phyloP scores from a whole-genome alignment of 2,888 invertebrate species.

The Athalia rosae region DNA sequence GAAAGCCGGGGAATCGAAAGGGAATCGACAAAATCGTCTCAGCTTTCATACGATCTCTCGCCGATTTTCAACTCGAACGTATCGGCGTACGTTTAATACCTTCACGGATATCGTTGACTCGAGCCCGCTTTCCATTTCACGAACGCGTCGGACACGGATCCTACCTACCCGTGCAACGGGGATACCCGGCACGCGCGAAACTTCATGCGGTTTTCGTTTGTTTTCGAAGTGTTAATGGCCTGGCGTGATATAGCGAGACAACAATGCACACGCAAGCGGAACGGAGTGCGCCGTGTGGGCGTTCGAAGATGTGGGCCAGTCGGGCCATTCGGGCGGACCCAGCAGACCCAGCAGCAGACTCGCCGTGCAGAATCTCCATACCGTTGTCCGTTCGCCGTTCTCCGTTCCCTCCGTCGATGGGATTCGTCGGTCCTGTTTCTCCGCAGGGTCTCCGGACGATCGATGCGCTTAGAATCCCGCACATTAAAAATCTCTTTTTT shows the following conservation, averaged over 20 bases:
- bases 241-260: conserved; percentile 64
- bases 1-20: conserved; percentile 45
- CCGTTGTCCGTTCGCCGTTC: conserved; percentile 8
- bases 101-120: too few species aligned
- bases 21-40: conserved; percentile 30
- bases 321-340: conserved; percentile 51
- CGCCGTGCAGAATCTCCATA: conserved; percentile 28
- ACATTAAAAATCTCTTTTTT: too few species aligned
- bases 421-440: conserved; percentile 4
- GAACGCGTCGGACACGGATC: neutral
- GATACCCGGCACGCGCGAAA: conserved; percentile 33
- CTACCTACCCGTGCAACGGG: neutral
- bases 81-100: too few species aligned
- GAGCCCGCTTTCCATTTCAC: neutral
- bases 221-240: conserved; percentile 67
- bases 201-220: conserved; percentile 58
- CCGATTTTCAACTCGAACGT: too few species aligned
- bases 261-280: conserved; percentile 62
- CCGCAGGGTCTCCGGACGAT: neutral
- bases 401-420: conserved; percentile 4
- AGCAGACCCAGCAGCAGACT: conserved; percentile 53
- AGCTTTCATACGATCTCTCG: conserved; percentile 11
- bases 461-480: neutral
- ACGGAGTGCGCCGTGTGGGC: conserved; percentile 63
- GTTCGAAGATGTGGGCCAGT: conserved; percentile 68